Evolutionary conservation across 2,113 vertebrate species (phyloP).

Genomic region (Chitala chitala): DNA sequence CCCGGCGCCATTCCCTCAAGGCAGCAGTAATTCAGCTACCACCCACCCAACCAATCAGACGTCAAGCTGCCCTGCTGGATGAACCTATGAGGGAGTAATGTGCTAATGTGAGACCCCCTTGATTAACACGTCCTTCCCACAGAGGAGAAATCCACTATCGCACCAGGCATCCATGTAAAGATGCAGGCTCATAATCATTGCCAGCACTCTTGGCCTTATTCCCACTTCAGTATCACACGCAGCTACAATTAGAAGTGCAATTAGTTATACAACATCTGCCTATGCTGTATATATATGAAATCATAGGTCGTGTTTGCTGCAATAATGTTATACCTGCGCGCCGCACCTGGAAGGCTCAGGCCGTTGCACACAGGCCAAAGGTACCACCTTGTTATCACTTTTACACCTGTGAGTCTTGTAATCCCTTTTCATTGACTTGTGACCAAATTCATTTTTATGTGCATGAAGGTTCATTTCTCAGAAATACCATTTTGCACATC

Average conservation of each 20-base stretch:
- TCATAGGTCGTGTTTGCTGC: background rate
- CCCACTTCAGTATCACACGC: background rate
- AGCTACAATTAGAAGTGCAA: background rate
- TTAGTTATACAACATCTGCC: background rate
- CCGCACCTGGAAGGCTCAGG: too few species aligned
- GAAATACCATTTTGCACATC: too few species aligned
- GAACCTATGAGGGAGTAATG: slow-evolving; percentile 10
- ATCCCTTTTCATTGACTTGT: too few species aligned
- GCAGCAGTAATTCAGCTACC: background rate
- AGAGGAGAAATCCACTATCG: slow-evolving; percentile 10
- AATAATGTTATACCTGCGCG: too few species aligned
- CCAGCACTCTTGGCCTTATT: background rate
- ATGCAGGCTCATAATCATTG: background rate
- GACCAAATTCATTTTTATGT: too few species aligned
- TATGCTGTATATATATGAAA: background rate
- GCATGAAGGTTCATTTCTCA: too few species aligned
- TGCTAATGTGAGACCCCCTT: slow-evolving; percentile 5
- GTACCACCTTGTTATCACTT: too few species aligned
- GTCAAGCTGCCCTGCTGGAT: slow-evolving; percentile 1
- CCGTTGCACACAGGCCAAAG: too few species aligned
- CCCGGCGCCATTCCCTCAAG: background rate
- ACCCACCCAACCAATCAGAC: background rate
- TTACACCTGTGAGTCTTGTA: too few species aligned
- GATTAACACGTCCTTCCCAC: slow-evolving; percentile 20
- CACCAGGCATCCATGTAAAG: background rate